Base-by-base conservation (phyloP, 53 echinoderm and acorn worm genomes). In the Apostichopus leukothele region DNA sequence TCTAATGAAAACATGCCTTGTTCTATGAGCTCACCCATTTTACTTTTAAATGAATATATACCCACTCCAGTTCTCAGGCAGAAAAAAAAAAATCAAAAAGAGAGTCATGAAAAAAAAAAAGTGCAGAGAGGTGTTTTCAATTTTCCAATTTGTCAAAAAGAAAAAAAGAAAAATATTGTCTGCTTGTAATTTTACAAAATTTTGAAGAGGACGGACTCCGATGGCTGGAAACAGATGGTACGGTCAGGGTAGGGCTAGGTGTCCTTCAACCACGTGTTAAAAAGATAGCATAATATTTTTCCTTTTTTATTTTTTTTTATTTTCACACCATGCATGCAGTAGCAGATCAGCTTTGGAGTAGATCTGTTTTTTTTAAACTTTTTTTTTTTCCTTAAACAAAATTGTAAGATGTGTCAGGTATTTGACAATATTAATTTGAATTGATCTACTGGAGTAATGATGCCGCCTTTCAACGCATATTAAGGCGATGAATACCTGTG, bases 1-100 rank as follows among this genome's bases (percentile, higher is more conserved):
- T 81, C 81, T 81, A 19, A 81, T 81, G 81, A 81, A 81, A 81
- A 81, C 81, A 81, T 10, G 54, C 81, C 81, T 81, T 81, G 81
- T 81, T 55, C 60, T 81, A 54, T 18, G 19, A 54, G 59, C 22
- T 39, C 39, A 5, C 19, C 81, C 81, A 14, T 9, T 21, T 18
- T 9, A 8, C 9, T 10, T 57, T 9, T 16, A 71, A 71, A 71
- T 71, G 71, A 71, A 71, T 26, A 6, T 39, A 39, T 51, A 53
- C 81, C 81, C 52, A 52, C 14, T 25, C 21, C 60, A 81, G 14
- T 55, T 81, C 76, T 6, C n/a, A 71, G 20, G 18, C 71, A 16
- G 71, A 71, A 5, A 6, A 6, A 18, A 16, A 7, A 16, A 13
- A 63, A 6, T 11, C 3, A 63, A 63, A 13, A 16, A 63, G 1